Base-by-base conservation (phyloP, 1,140 invertebrate genomes). In the Sarcophaga bullata region DNA sequence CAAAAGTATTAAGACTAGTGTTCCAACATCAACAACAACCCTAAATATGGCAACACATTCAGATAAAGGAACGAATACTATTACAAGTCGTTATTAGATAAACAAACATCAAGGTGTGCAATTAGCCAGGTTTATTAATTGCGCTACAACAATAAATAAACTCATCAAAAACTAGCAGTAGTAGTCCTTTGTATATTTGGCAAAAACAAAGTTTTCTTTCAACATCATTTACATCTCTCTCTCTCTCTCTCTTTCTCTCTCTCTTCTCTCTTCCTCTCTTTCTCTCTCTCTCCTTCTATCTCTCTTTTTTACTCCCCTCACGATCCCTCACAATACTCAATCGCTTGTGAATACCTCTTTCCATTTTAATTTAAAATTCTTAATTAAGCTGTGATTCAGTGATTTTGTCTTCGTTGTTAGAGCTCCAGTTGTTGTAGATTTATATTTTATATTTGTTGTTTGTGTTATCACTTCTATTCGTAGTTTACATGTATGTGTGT, bases 111-210 rank as follows among this genome's bases (percentile, higher is more conserved):
- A 68, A 68, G 62, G 62, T 68, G 62, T 68, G 62, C 62, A 68
- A 68, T 68, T 68, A 68, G 62, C 62, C 62, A 68, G 62, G 62
- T 68, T 68, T 68, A 68, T 68, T 68, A 68, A 68, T 68, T 68
- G 62, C n/a, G 62, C 62, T 68, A 68, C 62, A 68, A 68, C 19
- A 68, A 68, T 25, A 68, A 68, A 68, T 68, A 68, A 68, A 68
- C 62, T 68, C 62, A 68, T 68, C 62, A 10, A 7, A 25, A 68
- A 68, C 62, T 68, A 68, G 62, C 62, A 68, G 25, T 37, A 37
- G 25, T 37, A 37, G 25, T 37, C 1, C 25, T 37, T 37, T 37
- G 25, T 37, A 37, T 37, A 37, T n/a, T n/a, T 2, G 25, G 25
- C 1, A 37, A 37, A 37, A 37, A 37, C 25, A 37, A 37, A 4